Conservation (phyloP, 1,140 invertebrate species). For the Cyphomyrmex costatus region DNA sequence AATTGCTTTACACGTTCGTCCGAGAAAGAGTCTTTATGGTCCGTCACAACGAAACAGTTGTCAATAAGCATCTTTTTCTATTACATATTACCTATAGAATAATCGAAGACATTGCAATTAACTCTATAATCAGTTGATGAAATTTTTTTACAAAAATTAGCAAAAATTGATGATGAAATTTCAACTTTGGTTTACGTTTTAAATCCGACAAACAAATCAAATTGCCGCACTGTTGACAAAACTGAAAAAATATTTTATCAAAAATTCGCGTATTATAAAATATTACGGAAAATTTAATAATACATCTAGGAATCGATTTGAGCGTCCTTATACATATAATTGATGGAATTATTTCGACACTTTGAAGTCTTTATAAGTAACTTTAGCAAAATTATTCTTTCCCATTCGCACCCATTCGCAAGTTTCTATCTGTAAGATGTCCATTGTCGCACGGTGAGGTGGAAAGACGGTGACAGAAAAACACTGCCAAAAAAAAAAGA, state of each 20-base stretch:
- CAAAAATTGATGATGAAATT: no score
- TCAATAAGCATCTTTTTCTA: conserved; percentile 5
- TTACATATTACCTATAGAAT: neutral
- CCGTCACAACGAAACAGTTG: neutral
- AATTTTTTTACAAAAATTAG: no score
- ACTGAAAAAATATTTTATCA: no score
- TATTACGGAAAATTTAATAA: no score
- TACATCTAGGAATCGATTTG: no score
- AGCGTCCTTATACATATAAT: no score
- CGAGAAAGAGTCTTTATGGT: neutral
- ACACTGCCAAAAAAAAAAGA: conserved; percentile 13
- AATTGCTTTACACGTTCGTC: neutral
- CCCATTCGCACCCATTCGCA: neutral
- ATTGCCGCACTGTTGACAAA: no score
- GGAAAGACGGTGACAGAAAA: neutral
- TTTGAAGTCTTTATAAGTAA: neutral
- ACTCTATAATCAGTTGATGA: no score
- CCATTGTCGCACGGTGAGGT: neutral
- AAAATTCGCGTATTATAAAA: no score
- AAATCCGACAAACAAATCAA: no score
- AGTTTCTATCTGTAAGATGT: neutral
- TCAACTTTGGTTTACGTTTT: no score
- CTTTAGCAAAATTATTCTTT: neutral
- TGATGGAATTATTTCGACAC: no score
- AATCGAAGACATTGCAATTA: neutral